Conservation (phyloP, 2,888 invertebrate genomes). For the Bimastos eiseni region DNA sequence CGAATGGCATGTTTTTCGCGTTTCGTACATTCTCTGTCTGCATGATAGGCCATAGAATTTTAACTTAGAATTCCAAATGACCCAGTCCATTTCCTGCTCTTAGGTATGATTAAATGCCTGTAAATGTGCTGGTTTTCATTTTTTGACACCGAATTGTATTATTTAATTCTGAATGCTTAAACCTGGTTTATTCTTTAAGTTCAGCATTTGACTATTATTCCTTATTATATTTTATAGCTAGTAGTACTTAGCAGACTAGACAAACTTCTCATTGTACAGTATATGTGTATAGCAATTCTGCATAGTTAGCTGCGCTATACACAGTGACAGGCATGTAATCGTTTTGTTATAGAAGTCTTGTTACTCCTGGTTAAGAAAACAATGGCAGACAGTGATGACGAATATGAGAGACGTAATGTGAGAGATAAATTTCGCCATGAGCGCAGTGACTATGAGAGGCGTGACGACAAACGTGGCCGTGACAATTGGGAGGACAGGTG, state of each 20-base stretch:
- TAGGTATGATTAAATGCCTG: no score
- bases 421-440: conserved; percentile 96
- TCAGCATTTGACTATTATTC: neutral
- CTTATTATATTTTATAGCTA: neutral
- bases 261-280: neutral
- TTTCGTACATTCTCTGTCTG: no score
- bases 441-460: conserved; percentile 67
- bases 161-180: neutral
- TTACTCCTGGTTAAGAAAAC: neutral
- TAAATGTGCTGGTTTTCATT: no score
- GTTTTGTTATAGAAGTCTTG: neutral
- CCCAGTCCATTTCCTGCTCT: no score
- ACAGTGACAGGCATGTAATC: neutral
- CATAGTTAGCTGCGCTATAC: no score
- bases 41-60: no score
- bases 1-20: no score
- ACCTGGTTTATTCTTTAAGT: neutral
- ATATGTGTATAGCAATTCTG: neutral
- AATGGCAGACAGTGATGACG: conserved; percentile 97
- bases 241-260: neutral
- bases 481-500: conserved; percentile 56
- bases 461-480: conserved; percentile 52
- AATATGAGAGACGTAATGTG: conserved; percentile 79
- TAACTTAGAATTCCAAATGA: no score
- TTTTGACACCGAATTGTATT: no score